These are phyloP conservation scores for Neosilurus mollespiculum DNA, from an alignment of 2,797 vertebrate genomes.

Conservation along the genomic window DNA sequence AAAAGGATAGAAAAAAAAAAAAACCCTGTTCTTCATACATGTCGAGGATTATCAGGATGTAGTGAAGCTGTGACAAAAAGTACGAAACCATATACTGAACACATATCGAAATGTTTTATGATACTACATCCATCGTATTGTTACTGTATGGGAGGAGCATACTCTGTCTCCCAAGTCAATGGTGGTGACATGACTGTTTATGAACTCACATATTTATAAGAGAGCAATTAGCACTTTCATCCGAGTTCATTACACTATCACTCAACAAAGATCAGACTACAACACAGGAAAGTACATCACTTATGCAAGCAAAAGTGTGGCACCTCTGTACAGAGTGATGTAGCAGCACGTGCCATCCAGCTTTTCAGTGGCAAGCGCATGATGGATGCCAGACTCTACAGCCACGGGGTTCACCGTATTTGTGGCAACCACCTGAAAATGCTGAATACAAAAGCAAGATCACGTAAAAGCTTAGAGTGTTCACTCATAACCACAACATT, in stretches of 20 bases:
- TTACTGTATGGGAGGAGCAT: not conserved
- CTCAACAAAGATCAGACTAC: not conserved
- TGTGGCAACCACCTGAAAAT: conserved; percentile 90
- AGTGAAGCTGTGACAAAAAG: not conserved
- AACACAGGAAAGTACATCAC: not conserved
- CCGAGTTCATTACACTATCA: not conserved
- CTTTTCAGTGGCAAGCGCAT: conserved; percentile 87
- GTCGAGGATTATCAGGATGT: not conserved
- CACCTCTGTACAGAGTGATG: conserved; percentile 82
- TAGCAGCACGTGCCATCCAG: conserved; percentile 96
- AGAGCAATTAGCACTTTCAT: not conserved
- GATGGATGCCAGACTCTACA: conserved; percentile 76
- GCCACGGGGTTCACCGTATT: conserved; percentile 80
- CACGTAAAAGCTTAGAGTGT: not conserved
- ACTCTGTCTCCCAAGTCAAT: not conserved
- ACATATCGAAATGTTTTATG: not conserved
- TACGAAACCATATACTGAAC: not conserved
- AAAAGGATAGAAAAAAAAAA: not conserved
- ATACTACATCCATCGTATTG: not conserved
- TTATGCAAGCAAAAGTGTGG: conserved; percentile 8
- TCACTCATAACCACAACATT: not conserved
- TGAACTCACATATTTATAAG: not conserved
- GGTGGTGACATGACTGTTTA: not conserved
- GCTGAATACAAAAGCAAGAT: conserved; percentile 65
- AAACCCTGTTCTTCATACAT: not conserved